phyloP scores from a whole-genome alignment of 2,113 vertebrate genomes.

The Fukomys damarensis region DNA sequence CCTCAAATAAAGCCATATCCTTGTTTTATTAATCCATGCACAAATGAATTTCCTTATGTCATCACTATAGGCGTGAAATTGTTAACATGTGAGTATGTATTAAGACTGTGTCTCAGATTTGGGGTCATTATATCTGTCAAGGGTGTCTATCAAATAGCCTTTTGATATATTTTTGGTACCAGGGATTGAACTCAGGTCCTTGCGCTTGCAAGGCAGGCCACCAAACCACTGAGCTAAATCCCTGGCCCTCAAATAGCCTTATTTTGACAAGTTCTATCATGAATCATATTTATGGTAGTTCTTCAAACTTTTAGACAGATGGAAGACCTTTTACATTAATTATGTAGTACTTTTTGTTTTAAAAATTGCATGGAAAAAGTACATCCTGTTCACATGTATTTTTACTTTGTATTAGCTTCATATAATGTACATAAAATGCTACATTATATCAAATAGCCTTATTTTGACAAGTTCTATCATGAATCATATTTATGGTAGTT shows the following conservation, averaged over 20 bases:
- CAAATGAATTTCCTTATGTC: background rate
- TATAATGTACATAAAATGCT: conserved; percentile 2
- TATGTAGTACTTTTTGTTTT: conserved; percentile 37
- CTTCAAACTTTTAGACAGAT: conserved; percentile 60
- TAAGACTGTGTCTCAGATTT: background rate
- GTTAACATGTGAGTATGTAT: background rate
- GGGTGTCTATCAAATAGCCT: conserved; percentile 44
- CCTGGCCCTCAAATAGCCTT: no score
- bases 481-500: conserved; percentile 47
- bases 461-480: conserved; percentile 62
- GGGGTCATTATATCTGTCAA: background rate
- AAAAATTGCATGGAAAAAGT: conserved; percentile 35
- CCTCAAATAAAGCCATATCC: background rate
- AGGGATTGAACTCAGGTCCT: no score
- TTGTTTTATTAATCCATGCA: background rate
- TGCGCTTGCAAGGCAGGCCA: no score
- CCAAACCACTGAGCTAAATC: no score
- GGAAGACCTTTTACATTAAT: conserved; percentile 51
- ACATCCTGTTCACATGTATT: background rate
- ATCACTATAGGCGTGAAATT: background rate
- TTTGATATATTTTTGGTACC: no score
- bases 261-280: conserved; percentile 62
- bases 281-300: conserved; percentile 47
- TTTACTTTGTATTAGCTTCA: conserved; percentile 43
- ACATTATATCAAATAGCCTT: background rate